phyloP scores from a whole-genome alignment of 1,140 invertebrate species.

The Lineus longissimus region DNA sequence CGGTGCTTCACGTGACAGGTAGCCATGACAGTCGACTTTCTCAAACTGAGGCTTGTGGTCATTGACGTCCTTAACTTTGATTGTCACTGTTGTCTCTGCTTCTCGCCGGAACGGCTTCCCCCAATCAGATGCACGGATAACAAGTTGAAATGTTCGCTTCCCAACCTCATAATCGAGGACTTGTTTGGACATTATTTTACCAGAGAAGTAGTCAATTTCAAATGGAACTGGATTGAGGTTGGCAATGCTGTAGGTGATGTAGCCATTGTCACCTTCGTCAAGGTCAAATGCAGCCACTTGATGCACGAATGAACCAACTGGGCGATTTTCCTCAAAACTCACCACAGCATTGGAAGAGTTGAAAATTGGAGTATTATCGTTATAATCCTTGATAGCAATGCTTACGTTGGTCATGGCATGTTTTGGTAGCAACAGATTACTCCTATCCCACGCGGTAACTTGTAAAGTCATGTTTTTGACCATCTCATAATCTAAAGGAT shows the following conservation, averaged over 20 bases:
- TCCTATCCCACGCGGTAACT: conserved; percentile 59
- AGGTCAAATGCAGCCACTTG: conserved; percentile 79
- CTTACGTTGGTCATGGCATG: conserved; percentile 59
- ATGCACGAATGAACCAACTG: conserved; percentile 74
- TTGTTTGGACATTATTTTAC: conserved; percentile 76
- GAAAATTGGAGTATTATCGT: conserved; percentile 50
- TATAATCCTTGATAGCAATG: conserved; percentile 46
- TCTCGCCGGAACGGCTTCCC: conserved; percentile 83
- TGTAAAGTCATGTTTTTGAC: conserved; percentile 23
- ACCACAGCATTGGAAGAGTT: conserved; percentile 36
- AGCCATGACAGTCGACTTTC: conserved; percentile 73
- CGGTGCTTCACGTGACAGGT: conserved; percentile 72
- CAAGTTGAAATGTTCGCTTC: conserved; percentile 73
- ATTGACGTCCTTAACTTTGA: conserved; percentile 81
- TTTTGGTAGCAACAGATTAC: conserved; percentile 74
- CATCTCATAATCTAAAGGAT: conserved; percentile 38
- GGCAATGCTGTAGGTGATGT: conserved; percentile 88
- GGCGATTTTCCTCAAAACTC: conserved; percentile 71
- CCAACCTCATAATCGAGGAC: conserved; percentile 88
- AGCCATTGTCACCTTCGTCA: conserved; percentile 90
- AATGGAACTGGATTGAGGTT: conserved; percentile 82
- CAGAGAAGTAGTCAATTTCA: conserved; percentile 92
- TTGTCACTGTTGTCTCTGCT: conserved; percentile 78
- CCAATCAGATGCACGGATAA: conserved; percentile 89
- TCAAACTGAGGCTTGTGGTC: conserved; percentile 83